Evolutionary conservation across 35 echinoderm and acorn worm species (phyloP).

Genomic region (Diadema setosum): DNA sequence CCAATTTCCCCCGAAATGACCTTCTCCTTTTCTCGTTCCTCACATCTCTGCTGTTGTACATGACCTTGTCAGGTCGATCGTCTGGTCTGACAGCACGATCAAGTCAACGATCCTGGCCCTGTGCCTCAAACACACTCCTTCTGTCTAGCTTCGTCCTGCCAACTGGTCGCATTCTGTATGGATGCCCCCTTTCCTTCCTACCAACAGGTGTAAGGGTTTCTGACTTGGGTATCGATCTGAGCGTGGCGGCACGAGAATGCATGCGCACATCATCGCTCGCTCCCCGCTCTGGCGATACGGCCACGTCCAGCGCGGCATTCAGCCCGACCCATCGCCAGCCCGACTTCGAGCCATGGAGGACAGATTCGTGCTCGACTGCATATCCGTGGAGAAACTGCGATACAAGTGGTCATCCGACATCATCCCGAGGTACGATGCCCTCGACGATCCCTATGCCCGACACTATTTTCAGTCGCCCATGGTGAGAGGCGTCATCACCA

Average conservation of each 20-base stretch:
- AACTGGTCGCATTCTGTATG: too few relatives aligned
- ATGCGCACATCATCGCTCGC: conserved; percentile 35
- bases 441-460: conserved; percentile 44
- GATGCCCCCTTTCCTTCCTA: too few relatives aligned
- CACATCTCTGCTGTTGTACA: too few relatives aligned
- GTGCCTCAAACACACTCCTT: too few relatives aligned
- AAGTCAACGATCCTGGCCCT: too few relatives aligned
- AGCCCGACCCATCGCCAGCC: conserved; percentile 4
- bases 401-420: conserved; percentile 93
- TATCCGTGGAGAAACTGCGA: conserved; percentile 69
- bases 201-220: too few relatives aligned
- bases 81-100: too few relatives aligned
- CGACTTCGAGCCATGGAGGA: conserved; percentile 61
- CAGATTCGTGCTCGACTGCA: conserved; percentile 79
- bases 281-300: conserved; percentile 54
- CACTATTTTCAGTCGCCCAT: conserved; percentile 74
- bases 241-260: conserved; percentile 16
- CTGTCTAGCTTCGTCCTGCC: too few relatives aligned
- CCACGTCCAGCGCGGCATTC: background rate
- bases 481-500: conserved; percentile 41
- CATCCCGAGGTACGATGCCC: conserved; percentile 90
- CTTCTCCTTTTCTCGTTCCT: too few relatives aligned
- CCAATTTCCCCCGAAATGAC: too few relatives aligned
- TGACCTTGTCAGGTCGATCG: too few relatives aligned
- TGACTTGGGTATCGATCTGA: too few relatives aligned